These are phyloP conservation scores for Acanthurus leucopareius DNA, from an alignment of 2,797 vertebrate genomes.

Conservation along the genomic window DNA sequence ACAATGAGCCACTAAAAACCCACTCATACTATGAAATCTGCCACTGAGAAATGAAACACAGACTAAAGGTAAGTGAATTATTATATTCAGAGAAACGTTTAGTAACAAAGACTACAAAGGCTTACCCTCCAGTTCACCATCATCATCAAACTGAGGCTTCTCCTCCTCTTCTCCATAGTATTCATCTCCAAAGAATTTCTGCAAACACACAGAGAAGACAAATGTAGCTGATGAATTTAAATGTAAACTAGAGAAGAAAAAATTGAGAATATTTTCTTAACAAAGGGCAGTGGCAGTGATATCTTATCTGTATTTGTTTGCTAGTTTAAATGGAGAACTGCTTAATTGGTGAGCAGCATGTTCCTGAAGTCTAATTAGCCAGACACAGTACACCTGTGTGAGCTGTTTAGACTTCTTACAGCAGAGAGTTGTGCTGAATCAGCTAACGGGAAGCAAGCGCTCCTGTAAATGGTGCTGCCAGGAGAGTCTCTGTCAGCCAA, in stretches of 20 bases:
- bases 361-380: conserved; percentile 7
- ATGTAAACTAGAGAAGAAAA: background rate
- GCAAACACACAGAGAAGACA: conserved; percentile 4
- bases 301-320: rapidly evolving
- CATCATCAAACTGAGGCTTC: conserved; percentile 91
- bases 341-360: background rate
- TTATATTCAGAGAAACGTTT: background rate
- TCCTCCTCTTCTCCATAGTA: conserved; percentile 89
- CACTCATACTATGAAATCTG: no score
- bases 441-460: no score
- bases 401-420: background rate
- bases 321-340: background rate
- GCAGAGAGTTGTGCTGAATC: background rate
- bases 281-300: background rate
- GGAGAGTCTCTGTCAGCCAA: no score
- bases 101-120: background rate
- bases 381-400: conserved; percentile 7
- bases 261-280: rapidly evolving
- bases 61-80: no score
- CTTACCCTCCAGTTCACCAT: conserved; percentile 88
- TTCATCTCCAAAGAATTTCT: conserved; percentile 90
- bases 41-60: background rate
- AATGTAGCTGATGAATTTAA: background rate
- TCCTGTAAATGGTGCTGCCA: no score
- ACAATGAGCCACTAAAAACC: background rate